Evolutionary conservation across 2,797 vertebrate genomes (phyloP).

Genomic region (Dryobates pubescens): DNA sequence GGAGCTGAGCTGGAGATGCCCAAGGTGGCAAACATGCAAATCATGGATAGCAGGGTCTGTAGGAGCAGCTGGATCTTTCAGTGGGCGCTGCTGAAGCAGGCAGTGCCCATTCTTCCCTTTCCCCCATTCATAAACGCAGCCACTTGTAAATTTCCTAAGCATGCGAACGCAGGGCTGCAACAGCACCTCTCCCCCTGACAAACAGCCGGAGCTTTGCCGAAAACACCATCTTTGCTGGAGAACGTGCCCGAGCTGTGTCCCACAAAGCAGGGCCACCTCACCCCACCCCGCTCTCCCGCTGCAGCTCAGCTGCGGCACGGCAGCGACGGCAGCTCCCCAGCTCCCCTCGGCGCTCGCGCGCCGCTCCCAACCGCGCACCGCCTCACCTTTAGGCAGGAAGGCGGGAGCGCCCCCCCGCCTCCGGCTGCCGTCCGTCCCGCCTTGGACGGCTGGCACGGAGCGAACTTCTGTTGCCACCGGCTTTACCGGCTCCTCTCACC

Average conservation of each 20-base stretch:
- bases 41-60: accelerated
- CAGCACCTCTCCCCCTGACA: too few species aligned
- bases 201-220: too few species aligned
- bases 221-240: neutral
- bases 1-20: neutral
- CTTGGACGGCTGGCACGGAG: too few species aligned
- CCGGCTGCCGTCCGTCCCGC: too few species aligned
- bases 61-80: neutral
- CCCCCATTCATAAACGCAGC: too few species aligned
- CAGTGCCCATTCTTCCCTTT: neutral
- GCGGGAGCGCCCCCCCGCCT: neutral
- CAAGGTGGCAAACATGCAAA: neutral
- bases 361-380: too few species aligned
- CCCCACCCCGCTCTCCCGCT: too few species aligned
- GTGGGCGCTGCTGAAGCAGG: neutral
- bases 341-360: accelerated
- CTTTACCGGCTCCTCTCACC: neutral
- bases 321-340: neutral
- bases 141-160: neutral
- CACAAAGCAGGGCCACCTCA: neutral
- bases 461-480: neutral
- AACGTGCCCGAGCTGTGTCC: accelerated
- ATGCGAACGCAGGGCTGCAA: neutral
- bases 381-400: neutral
- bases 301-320: neutral